Percentiles rank a stretch among this genome's conserved stretches.
phyloP scores from a whole-genome alignment of 2,797 vertebrate species.

The Thamnophis elegans region DNA sequence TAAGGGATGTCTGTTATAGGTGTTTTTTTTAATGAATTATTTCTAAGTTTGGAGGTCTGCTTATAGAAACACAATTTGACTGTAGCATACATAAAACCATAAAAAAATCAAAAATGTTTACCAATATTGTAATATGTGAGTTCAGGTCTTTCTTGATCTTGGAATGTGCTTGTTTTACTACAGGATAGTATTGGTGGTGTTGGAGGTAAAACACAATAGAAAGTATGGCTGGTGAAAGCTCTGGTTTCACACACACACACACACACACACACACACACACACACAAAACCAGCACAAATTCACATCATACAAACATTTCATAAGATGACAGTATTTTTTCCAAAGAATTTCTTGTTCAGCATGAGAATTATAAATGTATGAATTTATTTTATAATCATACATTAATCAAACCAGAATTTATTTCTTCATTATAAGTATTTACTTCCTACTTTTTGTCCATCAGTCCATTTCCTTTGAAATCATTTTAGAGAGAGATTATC shows the following conservation, averaged over 20 bases:
- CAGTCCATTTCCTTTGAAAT: neutral
- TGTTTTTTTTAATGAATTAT: neutral
- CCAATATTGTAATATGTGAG: neutral
- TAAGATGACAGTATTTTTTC: neutral
- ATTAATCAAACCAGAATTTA: neutral
- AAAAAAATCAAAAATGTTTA: neutral
- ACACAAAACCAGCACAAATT: neutral
- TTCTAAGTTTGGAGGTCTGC: neutral
- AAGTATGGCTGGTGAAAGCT: neutral
- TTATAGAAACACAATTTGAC: neutral
- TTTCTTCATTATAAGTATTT: neutral
- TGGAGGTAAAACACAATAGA: neutral
- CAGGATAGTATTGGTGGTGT: neutral
- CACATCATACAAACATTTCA: neutral
- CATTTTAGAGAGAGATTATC: neutral
- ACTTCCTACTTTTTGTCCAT: neutral
- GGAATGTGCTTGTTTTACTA: neutral
- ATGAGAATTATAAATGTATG: neutral
- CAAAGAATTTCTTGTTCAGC: slow-evolving; percentile 10
- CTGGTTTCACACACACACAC: neutral
- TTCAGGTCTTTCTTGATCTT: neutral
- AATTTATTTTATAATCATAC: neutral
- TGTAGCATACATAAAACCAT: neutral
- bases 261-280: neutral
- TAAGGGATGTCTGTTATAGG: neutral